Evolutionary conservation across 2,888 invertebrate genomes (phyloP).

Genomic region (Eupithecia centaureata): DNA sequence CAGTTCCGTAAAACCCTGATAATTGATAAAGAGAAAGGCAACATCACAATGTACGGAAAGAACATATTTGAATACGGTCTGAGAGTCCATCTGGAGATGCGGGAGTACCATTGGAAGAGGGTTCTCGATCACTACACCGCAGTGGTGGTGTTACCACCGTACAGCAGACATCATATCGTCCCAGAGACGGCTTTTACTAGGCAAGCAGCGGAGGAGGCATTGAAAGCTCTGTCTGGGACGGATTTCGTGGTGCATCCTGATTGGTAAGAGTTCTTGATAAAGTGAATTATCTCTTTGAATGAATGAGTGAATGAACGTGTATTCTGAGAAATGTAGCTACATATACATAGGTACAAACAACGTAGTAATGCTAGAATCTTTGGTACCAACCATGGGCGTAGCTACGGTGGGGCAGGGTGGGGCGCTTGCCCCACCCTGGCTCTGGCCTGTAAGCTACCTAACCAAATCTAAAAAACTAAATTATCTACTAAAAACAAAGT

Average conservation of each 20-base stretch:
- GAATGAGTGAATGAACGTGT: too few species aligned
- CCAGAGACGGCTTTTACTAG: constrained; percentile 62
- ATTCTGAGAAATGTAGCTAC: too few species aligned
- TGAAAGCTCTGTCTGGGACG: constrained; percentile 61
- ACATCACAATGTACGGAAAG: constrained; percentile 62
- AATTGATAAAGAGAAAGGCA: constrained; percentile 61
- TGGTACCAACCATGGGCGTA: too few species aligned
- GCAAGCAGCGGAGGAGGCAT: constrained; percentile 63
- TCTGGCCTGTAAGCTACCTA: too few species aligned
- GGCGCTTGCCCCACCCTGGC: too few species aligned
- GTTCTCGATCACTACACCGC: constrained; percentile 73
- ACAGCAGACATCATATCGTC: constrained; percentile 59
- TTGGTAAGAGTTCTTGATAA: constrained; percentile 56
- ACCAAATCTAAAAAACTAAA: too few species aligned
- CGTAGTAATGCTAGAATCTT: too few species aligned
- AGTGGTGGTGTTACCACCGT: constrained; percentile 66
- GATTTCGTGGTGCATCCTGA: constrained; percentile 74
- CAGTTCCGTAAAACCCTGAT: constrained; percentile 70
- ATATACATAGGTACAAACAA: too few species aligned
- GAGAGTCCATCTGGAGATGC: constrained; percentile 63
- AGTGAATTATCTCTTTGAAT: too few species aligned
- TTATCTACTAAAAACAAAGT: too few species aligned
- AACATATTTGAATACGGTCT: constrained; percentile 69
- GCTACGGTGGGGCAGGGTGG: too few species aligned
- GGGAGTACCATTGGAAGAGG: constrained; percentile 72